Base-by-base conservation (phyloP, 1,140 invertebrate genomes). In the Scaptomyza montana region DNA sequence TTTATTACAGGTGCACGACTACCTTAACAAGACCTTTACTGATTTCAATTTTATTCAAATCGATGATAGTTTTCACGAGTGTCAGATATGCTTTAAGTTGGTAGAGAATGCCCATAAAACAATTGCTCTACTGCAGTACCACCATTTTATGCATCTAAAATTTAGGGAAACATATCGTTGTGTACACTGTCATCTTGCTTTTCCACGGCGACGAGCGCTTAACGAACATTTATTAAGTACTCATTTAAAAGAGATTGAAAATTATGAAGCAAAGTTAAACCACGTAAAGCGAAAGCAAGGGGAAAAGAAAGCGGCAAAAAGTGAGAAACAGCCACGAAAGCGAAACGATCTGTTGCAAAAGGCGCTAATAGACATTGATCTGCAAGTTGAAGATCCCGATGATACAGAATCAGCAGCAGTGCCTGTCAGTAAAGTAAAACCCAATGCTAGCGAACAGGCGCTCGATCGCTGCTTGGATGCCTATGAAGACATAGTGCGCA, bases 21-120 rank as follows among this genome's bases (percentile, higher is more conserved):
- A 91, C 28, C 54, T 84, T 0, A 80, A 72, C 1, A 91, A 91
- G 47, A 91, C 79, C 0, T 73, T 75, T 53, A 25, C 59, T 0
- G 90, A 91, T 64, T 91, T 91, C 12, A 84, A 91, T 67, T 91
- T 91, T 10, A 79, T 77, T 28, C 80, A 91, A 66, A 89, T 91
- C 16, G 80, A 90, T 50, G 80, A 81, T 12, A 69, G 78, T 2
- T 91, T 79, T 53, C 90, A 91, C 56, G 90, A 91, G 49, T 91
- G 90, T 54, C 85, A 90, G 43, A 21, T 79, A 3, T 91, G 90
- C 62, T 78, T 81, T 6, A 87, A 91, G 41, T 90, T 81, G 89
- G 90, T 91, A 25, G 85, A 91, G 25, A 90, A 91, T 46, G 90
- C 79, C 5, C 79, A 89, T 33, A 86, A 90, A 49, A 82, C 90